Conservation (phyloP, 1,140 invertebrate species). For the Druon quercuslanigerum region DNA sequence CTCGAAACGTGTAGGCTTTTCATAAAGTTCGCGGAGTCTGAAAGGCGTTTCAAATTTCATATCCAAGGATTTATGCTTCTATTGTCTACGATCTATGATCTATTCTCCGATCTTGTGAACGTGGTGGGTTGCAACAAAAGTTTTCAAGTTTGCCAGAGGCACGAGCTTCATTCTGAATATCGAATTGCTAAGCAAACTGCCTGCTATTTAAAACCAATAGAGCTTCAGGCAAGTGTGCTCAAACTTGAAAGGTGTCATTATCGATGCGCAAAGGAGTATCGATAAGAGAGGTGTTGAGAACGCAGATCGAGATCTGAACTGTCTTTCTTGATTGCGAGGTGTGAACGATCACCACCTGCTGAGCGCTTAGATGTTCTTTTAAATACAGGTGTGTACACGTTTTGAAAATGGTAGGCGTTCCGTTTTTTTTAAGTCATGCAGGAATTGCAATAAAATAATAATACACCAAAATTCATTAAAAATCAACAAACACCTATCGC, state of each 20-base stretch:
- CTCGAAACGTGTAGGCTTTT: slow-evolving; percentile 7
- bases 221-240: slow-evolving; percentile 19
- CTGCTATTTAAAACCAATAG: slow-evolving; percentile 28
- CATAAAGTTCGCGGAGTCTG: background rate
- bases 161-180: background rate
- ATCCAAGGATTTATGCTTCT: slow-evolving; percentile 1
- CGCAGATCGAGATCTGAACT: slow-evolving; percentile 6
- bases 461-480: too few species aligned
- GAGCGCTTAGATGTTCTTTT: background rate
- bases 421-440: too few species aligned
- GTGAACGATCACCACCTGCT: slow-evolving; percentile 7
- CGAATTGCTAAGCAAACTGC: slow-evolving; percentile 20
- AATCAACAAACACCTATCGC: too few species aligned
- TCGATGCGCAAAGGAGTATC: slow-evolving; percentile 9
- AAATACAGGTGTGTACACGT: slow-evolving; percentile 1
- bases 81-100: slow-evolving; percentile 22
- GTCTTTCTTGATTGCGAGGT: slow-evolving; percentile 3
- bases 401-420: too few species aligned
- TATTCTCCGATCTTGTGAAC: background rate
- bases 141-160: slow-evolving; percentile 18
- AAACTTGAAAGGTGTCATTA: slow-evolving; percentile 12
- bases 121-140: background rate
- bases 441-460: too few species aligned
- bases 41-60: background rate
- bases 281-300: slow-evolving; percentile 29